Evolutionary conservation across 2,888 invertebrate genomes (phyloP).

Genomic region (Marasmarcha lunaedactyla): DNA sequence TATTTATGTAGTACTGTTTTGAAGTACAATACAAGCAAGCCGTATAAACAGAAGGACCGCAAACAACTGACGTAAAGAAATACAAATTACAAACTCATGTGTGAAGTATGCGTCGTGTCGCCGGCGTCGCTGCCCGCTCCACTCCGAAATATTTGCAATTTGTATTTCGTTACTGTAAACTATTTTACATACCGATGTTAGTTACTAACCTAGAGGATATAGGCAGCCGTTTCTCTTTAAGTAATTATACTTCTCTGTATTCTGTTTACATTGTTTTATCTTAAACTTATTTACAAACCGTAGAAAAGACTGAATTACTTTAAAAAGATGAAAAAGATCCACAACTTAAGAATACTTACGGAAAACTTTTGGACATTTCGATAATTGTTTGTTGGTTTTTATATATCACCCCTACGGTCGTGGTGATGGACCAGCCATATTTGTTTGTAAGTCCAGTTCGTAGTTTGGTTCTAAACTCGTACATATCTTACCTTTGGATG

Average conservation of each 20-base stretch:
- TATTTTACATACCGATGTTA: conserved; percentile 69
- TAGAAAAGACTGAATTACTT: conserved; percentile 61
- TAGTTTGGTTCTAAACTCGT: conserved; percentile 50
- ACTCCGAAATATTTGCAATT: conserved; percentile 12
- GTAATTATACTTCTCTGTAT: conserved; percentile 29
- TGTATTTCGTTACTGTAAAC: conserved; percentile 24
- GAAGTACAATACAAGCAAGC: conserved; percentile 10
- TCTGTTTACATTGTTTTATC: conserved; percentile 32
- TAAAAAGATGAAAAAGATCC: conserved; percentile 36
- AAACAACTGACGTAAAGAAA: conserved; percentile 29
- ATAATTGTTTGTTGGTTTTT: conserved; percentile 37
- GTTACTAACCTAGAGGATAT: conserved; percentile 47
- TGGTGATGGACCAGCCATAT: conserved; percentile 54
- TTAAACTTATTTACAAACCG: conserved; percentile 49
- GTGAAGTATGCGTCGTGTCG: no score
- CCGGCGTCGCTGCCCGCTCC: no score
- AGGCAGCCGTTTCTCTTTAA: conserved; percentile 50
- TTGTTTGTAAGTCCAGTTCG: conserved; percentile 19
- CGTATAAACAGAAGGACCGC: conserved; percentile 30
- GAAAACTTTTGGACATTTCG: conserved; percentile 39
- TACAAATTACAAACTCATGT: conserved; percentile 25
- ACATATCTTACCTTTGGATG: conserved; percentile 61
- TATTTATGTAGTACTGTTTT: neutral
- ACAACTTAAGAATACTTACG: conserved; percentile 60
- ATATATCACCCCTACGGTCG: conserved; percentile 42